Evolutionary conservation across 2,113 vertebrate genomes (phyloP), one percentile per base, ranked within the genome.

Genomic region (Rostratula benghalensis): DNA sequence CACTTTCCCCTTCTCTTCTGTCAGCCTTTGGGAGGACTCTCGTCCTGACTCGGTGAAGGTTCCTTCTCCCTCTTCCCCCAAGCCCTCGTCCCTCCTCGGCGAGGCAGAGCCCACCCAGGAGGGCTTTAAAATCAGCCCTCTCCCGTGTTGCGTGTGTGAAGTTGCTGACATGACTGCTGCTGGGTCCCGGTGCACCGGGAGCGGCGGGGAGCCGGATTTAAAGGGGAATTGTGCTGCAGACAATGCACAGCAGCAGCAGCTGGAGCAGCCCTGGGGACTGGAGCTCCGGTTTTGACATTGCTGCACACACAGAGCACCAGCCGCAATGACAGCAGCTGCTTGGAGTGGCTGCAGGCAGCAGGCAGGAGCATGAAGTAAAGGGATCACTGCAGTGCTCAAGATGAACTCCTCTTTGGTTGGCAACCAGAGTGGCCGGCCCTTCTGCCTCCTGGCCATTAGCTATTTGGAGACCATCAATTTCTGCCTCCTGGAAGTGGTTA

Each of bases 341-440:
- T 82, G 91, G 97, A 96, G 97, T 92, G 95, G 95, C 97, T 97
- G 97, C 97, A 95, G 97, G 97, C 95, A 95, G 95, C 97, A 88
- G 89, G 95, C 94, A 94, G 94, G 92, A 97, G 97, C 97, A 96
- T 98, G 96, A 98, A 97, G 95, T 98, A 60, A 89, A 56, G 87
- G 86, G 85, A 90, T 97, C 91, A 76, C 95, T 95, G 87, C 97
- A 96, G 97, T 95, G 96, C 98, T 98, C 98, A 99, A 98, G 98
- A 99, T 99, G 99, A 99, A 99, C 98, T 98, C 98, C 97, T 98
- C 99, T 95, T 97, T 98, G 98, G 98, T 99, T 93, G 97, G 98
- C 94, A 99, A 98, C 98, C 98, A 98, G 95, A 99, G 97, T 97
- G 98, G 98, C 94, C 97, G 94, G 94, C 98, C 98, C 30, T 99